Evolutionary conservation across 2,113 vertebrate species (phyloP), one percentile per base, ranked within the genome.

Genomic region (Pelobates fuscus): DNA sequence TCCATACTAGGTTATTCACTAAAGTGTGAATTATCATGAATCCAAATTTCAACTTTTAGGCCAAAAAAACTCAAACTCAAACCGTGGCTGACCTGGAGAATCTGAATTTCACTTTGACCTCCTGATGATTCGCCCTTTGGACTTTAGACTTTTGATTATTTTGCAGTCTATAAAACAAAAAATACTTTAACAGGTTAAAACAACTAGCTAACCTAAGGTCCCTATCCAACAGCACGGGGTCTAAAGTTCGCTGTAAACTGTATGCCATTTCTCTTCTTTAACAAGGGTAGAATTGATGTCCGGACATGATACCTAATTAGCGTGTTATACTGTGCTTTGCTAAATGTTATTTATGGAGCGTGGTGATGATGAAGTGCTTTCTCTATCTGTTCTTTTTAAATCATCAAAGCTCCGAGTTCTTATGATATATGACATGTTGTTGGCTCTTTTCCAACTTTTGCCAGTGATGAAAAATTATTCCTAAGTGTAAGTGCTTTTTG

Each of bases 381-480:
- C 61, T 21, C 44, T 74, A 74, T 41, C 32, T 74, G 46, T 2
- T 21, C 30, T 32, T 37, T 27, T 55, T 59, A 32, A 60, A 55
- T 73, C 71, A 73, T 73, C 61, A 73, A 68, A 57, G 71, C 27
- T 41, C 17, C 30, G 27, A 43, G 5, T 17, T 24, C 29, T 74
- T 21, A 18, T 74, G 71, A 74, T 65, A 43, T 57, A 74, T 65
- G 18, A 41, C 61, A 54, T 43, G 54, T 32, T 8, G 10, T n/a
- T 57, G 71, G 71, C 71, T 65, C 29, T 14, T 74, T 65, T 65
- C 71, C 61, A 74, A 30, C 30, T 26, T 46, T 37, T n/a, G 60
- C 29, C 61, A 37, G 59, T 57, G 61, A 24, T 74, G 61, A 74
- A 65, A 73, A 65, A 74, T 64, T 57, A 65, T 74, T 74, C 18